Conservation (phyloP, 1,140 invertebrate genomes). For the Antheraea pernyi region DNA sequence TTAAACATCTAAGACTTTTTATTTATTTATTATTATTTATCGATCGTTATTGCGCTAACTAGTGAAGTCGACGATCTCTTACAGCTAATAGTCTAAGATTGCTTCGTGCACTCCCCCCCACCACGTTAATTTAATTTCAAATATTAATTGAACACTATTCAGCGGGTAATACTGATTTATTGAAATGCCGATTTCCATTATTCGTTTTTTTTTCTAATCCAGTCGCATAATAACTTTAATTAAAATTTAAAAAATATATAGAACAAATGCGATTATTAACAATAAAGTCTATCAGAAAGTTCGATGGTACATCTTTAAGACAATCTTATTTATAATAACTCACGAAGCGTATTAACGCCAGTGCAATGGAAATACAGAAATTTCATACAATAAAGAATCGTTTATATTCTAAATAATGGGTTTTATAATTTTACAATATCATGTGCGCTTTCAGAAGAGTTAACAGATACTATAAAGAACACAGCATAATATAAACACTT, state of each 20-base stretch:
- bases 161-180: conserved; percentile 24
- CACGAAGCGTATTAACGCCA: not conserved
- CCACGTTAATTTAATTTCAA: conserved; percentile 25
- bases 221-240: no score
- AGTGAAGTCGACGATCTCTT: conserved; percentile 33
- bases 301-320: not conserved
- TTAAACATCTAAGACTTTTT: conserved; percentile 45
- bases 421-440: not conserved
- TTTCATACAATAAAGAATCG: not conserved
- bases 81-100: conserved; percentile 55
- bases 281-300: conserved; percentile 4
- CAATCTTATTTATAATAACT: conserved; percentile 5
- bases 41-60: conserved; percentile 63
- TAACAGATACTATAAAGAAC: not conserved
- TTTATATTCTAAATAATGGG: not conserved
- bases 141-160: conserved; percentile 56
- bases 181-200: conserved; percentile 6
- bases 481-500: no score
- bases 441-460: not conserved
- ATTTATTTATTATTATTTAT: conserved; percentile 17
- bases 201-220: not conserved
- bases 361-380: not conserved
- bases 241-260: not conserved
- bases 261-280: not conserved
- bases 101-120: conserved; percentile 42